Conservation (phyloP, 1,140 invertebrate genomes). For the Nymphalis io region DNA sequence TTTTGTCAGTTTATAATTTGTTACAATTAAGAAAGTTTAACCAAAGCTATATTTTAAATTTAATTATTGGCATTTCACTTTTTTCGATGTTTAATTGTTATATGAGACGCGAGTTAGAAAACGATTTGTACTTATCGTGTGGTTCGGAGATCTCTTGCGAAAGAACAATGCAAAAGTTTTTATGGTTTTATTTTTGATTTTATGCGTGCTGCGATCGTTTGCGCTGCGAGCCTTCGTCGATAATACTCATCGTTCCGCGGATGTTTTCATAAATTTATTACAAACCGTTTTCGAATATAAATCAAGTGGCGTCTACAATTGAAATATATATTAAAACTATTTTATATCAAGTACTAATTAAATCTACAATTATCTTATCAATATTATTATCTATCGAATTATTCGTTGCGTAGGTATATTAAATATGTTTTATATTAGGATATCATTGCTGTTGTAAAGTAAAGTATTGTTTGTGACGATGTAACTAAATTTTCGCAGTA, state of each 20-base stretch:
- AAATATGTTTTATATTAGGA: not conserved
- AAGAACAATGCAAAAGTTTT: conserved; percentile 76
- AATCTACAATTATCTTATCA: not conserved
- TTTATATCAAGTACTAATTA: conserved; percentile 3
- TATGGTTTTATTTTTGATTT: conserved; percentile 70
- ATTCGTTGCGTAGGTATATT: too few relatives aligned
- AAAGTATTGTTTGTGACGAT: conserved; percentile 8
- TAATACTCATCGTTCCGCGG: conserved; percentile 22
- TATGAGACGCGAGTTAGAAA: conserved; percentile 60
- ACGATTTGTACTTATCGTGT: conserved; percentile 62
- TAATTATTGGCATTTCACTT: not conserved
- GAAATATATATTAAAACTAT: not conserved
- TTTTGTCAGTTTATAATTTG: conserved; percentile 15
- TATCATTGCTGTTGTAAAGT: not conserved
- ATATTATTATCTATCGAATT: not conserved
- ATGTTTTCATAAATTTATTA: conserved; percentile 32
- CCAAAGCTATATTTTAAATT: not conserved
- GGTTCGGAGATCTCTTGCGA: conserved; percentile 53
- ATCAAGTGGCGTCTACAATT: conserved; percentile 1
- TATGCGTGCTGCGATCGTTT: conserved; percentile 40
- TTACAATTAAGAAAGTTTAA: conserved; percentile 34
- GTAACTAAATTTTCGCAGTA: conserved; percentile 28
- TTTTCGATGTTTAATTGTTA: not conserved
- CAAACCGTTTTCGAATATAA: not conserved
- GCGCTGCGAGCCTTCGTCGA: conserved; percentile 26